Base-by-base conservation (phyloP, 2,797 vertebrate genomes). In the Eptatretus atami region DNA sequence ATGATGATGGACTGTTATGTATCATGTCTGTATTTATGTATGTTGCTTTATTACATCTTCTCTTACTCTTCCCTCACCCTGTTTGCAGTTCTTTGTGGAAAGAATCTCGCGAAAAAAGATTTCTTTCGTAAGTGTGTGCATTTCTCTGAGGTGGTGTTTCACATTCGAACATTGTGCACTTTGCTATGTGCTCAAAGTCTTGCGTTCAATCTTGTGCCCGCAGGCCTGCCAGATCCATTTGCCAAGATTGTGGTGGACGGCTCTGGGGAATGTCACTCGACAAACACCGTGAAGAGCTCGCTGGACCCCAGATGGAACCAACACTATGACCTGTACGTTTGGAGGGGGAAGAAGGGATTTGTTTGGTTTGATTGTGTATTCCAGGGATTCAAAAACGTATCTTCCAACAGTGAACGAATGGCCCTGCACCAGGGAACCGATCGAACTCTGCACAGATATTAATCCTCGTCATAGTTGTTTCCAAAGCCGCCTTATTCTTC, bases 251-350 rank as follows among this genome's bases (percentile, higher is more conserved):
- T 96, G 61, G 88, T 96, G 73, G 88, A 95, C 9, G 88, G 90
- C 69, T 96, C 90, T 66, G 90, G 88, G 55, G 86, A 95, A 70
- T 96, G 88, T 77, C 88, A 96, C 80, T 96, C 87, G 61, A 95
- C 88, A 72, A 88, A 96, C 80, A 96, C 90, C 72, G 90, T 96
- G 80, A 93, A 85, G 80, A 96, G 95, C 76, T 95, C 86, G 11
- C 82, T 96, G 53, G 90, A 96, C 77, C 90, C 88, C 70, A 95
- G 94, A 74, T 96, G 90, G 90, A 96, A 96, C 75, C 90, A 96
- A 71, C 90, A 96, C 77, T 96, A 96, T 71, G 90, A 95, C 75
- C 76, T 96, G 90, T 96, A 78, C 31, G 31, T 44, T 44, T 44
- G 31, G 31, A 44, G 31, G 31, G 31, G 31, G 6, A 44, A 8